Base-by-base conservation (phyloP, 2,888 invertebrate genomes). In the Dyspetes luteomarginatus region DNA sequence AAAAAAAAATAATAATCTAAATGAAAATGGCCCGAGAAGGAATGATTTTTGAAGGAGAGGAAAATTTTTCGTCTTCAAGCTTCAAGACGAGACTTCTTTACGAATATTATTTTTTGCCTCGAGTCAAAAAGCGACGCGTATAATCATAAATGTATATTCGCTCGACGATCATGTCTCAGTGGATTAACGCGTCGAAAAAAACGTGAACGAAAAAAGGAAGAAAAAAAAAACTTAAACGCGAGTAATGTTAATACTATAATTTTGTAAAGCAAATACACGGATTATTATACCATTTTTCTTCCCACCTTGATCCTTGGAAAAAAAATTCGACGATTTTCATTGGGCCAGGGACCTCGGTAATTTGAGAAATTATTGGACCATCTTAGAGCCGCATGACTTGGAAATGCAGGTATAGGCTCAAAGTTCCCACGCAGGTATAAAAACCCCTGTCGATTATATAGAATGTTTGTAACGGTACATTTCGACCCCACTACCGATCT, bases 181-280 rank as follows among this genome's bases (percentile, higher is more conserved):
- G 50, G 15, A 68, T 12, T 50, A 48, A 68, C 52, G 75, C 68
- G 48, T 55, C 41, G 41, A 58, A 68, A 60, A 55, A 22, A 26
- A 56, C 28, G 24, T 50, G 30, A 45, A 62, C 62, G 43, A 56
- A 50, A 64, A 62, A 60, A 45, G 45, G 45, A 72, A n/a, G 19
- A 41, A 36, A 67, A 58, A n/a, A 26, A 52, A 17, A 43, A 48
- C 64, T 45, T 36, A 22, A 41, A 36, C 50, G 76, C 71, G 60
- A 72, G 17, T 67, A 72, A 43, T 58, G 58, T 60, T 77, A 73
- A 52, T 74, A 81, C 45, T 67, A 73, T 72, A 79, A 80, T 83
- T 83, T 85, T 86, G 78, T 83, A 81, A 84, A 79, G 71, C 50
- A 84, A 86, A 83, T 85, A 84, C 62, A 84, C 26, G 64, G 56